phyloP scores from a whole-genome alignment of 2,888 invertebrate species.

The Hoplodrina ambigua region DNA sequence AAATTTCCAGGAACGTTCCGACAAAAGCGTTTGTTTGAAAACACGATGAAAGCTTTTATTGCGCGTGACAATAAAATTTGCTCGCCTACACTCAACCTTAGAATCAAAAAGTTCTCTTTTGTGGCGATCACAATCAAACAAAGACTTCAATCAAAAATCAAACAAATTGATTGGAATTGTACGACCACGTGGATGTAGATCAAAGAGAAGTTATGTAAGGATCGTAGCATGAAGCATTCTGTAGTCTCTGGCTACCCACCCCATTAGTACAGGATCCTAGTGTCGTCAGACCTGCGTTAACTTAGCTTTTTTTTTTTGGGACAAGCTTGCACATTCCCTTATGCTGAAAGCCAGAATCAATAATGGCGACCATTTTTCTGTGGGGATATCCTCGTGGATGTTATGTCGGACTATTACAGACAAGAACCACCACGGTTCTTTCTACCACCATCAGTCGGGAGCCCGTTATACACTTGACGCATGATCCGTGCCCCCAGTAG shows the following conservation, averaged over 20 bases:
- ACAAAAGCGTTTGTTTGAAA: not conserved
- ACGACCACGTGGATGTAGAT: not conserved
- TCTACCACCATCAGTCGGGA: too few relatives aligned
- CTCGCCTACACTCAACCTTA: not conserved
- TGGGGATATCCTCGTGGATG: too few relatives aligned
- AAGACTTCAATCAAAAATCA: not conserved
- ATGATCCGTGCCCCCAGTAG: too few relatives aligned
- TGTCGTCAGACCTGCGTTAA: not conserved
- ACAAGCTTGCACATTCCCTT: too few relatives aligned
- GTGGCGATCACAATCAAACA: not conserved
- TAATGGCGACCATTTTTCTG: too few relatives aligned
- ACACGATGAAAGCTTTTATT: not conserved
- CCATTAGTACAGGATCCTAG: not conserved
- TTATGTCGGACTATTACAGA: too few relatives aligned
- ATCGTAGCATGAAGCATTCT: not conserved
- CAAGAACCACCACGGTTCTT: too few relatives aligned
- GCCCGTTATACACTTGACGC: too few relatives aligned
- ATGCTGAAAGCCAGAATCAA: too few relatives aligned
- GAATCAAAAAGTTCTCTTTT: not conserved
- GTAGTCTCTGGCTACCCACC: not conserved
- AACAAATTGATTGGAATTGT: not conserved
- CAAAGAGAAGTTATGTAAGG: not conserved
- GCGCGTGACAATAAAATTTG: not conserved
- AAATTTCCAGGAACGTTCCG: not conserved
- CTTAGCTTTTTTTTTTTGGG: too few relatives aligned